These are phyloP conservation scores for Grapholita molesta DNA, from an alignment of 1,140 invertebrate species.

Conservation along the genomic window DNA sequence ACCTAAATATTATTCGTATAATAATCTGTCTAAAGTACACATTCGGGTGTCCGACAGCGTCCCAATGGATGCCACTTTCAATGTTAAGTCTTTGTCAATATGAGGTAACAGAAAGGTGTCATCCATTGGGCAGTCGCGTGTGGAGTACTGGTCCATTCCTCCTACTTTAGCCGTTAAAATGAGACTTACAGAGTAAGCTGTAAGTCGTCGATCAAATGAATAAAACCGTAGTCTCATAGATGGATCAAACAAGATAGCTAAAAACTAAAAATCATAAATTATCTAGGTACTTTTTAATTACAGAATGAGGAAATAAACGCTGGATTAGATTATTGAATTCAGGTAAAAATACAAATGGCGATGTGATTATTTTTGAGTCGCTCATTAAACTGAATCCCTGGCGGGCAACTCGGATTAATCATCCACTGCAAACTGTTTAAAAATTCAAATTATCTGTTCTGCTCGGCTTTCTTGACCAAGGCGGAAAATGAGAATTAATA, in stretches of 20 bases:
- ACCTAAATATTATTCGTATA: too few relatives aligned
- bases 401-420: constrained; percentile 40
- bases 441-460: constrained; percentile 52
- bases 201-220: too few relatives aligned
- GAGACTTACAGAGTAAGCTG: too few relatives aligned
- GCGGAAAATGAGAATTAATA: constrained; percentile 41
- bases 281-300: background rate
- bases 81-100: too few relatives aligned
- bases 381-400: constrained; percentile 27
- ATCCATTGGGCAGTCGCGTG: too few relatives aligned
- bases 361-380: constrained; percentile 18
- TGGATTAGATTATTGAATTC: background rate
- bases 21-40: too few relatives aligned
- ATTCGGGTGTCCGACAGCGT: too few relatives aligned
- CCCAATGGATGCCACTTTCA: too few relatives aligned
- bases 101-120: too few relatives aligned
- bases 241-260: background rate
- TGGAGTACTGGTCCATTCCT: too few relatives aligned
- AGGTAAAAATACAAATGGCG: background rate
- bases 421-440: constrained; percentile 44
- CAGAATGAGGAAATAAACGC: background rate
- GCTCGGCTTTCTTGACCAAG: constrained; percentile 37
- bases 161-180: too few relatives aligned
- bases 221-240: too few relatives aligned
- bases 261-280: background rate